Base-by-base conservation (phyloP, 2,888 invertebrate genomes). In the Heliconius hortense region DNA sequence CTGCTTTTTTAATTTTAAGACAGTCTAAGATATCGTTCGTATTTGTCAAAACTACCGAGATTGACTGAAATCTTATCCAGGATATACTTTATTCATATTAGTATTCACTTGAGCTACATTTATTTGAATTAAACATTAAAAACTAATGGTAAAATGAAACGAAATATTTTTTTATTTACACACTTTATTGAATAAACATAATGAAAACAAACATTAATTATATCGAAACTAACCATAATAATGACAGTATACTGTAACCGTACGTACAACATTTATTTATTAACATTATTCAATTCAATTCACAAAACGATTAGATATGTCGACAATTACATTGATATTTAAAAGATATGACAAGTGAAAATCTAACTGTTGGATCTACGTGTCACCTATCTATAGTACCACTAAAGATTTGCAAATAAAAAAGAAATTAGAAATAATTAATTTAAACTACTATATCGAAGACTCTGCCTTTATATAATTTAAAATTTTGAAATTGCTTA, bases 111-210 rank as follows among this genome's bases (percentile, higher is more conserved):
- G 18, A 48, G 7, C 48, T 18, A 48, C 4, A 43, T 43, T 39
- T 13, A 39, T 13, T 39, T 39, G 39, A 0, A 39, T 39, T 0
- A 43, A 43, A 43, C 15, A 15, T 15, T 43, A 15, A 43, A 48
- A 1, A 24, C 35, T 56, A 18, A 13, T 56, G 10, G 11, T 43
- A 15, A 71, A 53, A 53, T 28, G 13, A 79, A 79, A 77, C 63
- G 84, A 85, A 87, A 72, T 28, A 68, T 39, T 74, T 83, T 74
- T 83, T 90, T 92, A 94, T 94, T 91, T 94, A 94, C 94, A 94
- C 94, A 94, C 94, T 94, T 94, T 94, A 94, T 94, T 94, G 90
- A 93, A 91, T 88, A 90, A 94, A 93, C 92, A 89, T 93, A 94
- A 92, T 92, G 88, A 93, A 94, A 93, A 92, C 90, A 93, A 93